Conservation (phyloP, 2,113 vertebrate genomes). For the Petrocephalus microphthalmus region DNA sequence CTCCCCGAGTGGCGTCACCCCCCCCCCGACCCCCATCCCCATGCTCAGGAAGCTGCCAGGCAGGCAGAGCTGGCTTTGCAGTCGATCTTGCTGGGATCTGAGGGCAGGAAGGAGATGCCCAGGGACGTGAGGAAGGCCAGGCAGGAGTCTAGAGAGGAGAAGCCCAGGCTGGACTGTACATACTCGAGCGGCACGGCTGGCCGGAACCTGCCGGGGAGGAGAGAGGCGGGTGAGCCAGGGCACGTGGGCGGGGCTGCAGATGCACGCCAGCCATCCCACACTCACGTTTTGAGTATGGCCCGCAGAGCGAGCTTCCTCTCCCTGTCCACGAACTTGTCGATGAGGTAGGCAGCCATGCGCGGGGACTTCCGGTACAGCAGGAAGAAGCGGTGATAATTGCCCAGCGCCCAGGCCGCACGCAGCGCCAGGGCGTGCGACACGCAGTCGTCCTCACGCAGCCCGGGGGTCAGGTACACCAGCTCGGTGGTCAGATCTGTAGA, state of each 20-base stretch:
- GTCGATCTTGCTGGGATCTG: conserved; percentile 79
- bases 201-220: conserved; percentile 55
- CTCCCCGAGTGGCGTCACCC: not conserved
- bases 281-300: conserved; percentile 89
- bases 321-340: conserved; percentile 87
- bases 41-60: conserved; percentile 69
- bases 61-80: conserved; percentile 78
- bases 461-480: conserved; percentile 74
- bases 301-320: conserved; percentile 78
- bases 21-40: not conserved
- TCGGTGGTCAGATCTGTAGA: conserved; percentile 78
- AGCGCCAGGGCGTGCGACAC: conserved; percentile 76
- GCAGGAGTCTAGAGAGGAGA: conserved; percentile 80
- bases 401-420: conserved; percentile 79
- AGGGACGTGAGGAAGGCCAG: conserved; percentile 75
- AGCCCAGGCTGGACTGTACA: conserved; percentile 81
- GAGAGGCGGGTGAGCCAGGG: not conserved
- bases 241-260: not conserved
- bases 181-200: conserved; percentile 71
- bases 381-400: conserved; percentile 84
- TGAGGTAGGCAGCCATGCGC: conserved; percentile 84
- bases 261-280: conserved; percentile 19
- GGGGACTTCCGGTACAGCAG: conserved; percentile 72
- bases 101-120: conserved; percentile 67
- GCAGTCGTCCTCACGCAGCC: conserved; percentile 70